Evolutionary conservation across 2,113 vertebrate genomes (phyloP).

Genomic region (Nothobranchius furzeri): DNA sequence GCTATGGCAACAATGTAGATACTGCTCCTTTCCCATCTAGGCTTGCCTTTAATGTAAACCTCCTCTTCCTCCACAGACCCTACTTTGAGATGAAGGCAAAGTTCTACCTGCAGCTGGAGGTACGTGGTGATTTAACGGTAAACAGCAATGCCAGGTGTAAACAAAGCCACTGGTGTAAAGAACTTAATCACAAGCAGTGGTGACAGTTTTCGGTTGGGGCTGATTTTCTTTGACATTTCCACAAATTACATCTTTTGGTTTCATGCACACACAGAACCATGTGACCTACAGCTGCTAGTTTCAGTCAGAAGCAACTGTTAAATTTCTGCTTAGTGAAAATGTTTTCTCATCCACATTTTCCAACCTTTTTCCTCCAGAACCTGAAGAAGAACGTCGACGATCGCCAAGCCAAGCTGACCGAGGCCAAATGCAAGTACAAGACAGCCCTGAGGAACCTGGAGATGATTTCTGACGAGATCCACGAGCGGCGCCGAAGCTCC

Average conservation of each 20-base stretch:
- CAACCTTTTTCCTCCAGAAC: conserved; percentile 74
- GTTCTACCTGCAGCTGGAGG: conserved; percentile 96
- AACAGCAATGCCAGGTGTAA: too few species aligned
- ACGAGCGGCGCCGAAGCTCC: conserved; percentile 85
- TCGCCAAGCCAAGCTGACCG: conserved; percentile 88
- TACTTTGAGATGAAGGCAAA: conserved; percentile 98
- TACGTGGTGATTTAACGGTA: conserved; percentile 52
- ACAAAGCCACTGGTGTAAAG: too few species aligned
- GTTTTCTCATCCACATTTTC: background rate
- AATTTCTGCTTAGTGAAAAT: too few species aligned
- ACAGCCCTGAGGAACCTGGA: conserved; percentile 92
- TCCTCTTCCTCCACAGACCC: conserved; percentile 79
- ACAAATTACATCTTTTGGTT: too few species aligned
- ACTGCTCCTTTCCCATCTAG: conserved; percentile 30
- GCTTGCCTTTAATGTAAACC: background rate
- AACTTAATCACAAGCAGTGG: too few species aligned
- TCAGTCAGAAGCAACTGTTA: too few species aligned
- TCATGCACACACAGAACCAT: too few species aligned
- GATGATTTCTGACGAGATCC: conserved; percentile 97
- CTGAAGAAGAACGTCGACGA: conserved; percentile 95
- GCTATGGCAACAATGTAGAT: conserved; percentile 62
- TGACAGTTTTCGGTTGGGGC: too few species aligned
- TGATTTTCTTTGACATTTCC: too few species aligned
- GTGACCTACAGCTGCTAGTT: too few species aligned
- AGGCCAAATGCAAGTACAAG: conserved; percentile 93